Evolutionary conservation across 2,113 vertebrate species (phyloP), one percentile per base, ranked within the genome.

Genomic region (Scatophagus argus): DNA sequence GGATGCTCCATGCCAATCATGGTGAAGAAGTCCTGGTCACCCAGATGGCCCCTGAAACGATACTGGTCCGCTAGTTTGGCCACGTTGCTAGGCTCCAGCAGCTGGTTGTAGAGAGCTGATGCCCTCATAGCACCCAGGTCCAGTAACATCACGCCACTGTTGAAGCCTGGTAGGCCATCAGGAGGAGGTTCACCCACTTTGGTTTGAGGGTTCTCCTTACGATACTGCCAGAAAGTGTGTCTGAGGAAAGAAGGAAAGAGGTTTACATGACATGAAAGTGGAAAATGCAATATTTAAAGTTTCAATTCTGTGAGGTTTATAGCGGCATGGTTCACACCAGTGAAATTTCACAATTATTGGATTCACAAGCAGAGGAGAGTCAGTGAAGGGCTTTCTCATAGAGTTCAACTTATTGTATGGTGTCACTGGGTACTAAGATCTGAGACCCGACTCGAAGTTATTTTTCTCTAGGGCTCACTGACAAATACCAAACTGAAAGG

Each of bases 21-120:
- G 36, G 97, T 97, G 90, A 99, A 99, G 93, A 99, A 99, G 94
- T 99, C 98, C 91, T 99, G 98, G 90, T 99, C 98, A 1, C 98
- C 98, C 0, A 99, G 95, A 89, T 99, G 97, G 17, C 98, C 98
- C 58, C 94, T 95, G 92, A 99, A 98, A 92, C 91, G 96, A 92
- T 97, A 99, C 87, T 96, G 96, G 61, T 96, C 94, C 0, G 98
- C 95, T 49, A 99, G 94, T 49, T 91, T 94, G 78, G 94, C 95
- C 47, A 98, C 95, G 5, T 79, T 88, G 1, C 74, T 66, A 0
- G 97, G 96, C 83, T 99, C 93, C 84, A 99, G 87, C 36, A 99
- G 94, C 77, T 89, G 92, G 87, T 97, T 94, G 83, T 99, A 99
- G 71, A 98, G 96, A 1, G 82, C 79, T 0, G 97, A 99, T 27